Base-by-base conservation (phyloP, 1,140 invertebrate genomes). In the Limonius californicus region DNA sequence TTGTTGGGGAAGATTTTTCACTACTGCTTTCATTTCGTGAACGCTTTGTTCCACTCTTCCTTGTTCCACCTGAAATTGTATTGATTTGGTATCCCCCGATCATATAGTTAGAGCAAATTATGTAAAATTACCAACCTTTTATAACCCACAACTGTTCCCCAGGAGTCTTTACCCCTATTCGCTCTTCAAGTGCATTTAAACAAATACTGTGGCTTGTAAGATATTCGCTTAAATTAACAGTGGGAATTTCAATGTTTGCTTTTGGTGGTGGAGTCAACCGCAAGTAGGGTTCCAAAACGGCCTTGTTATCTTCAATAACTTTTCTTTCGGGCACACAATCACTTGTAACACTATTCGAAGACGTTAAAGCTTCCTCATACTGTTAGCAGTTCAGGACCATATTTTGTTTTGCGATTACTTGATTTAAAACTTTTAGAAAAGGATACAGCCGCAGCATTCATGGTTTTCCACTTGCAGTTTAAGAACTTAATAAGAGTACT, bases 401-500 rank as follows among this genome's bases (percentile, higher is more conserved):
- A 3, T 18, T 45, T n/a, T 18, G 42, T 45, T 45, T 45, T 45
- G 16, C 42, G 14, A 45, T 27, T n/a, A n/a, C n/a, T n/a, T n/a
- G n/a, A n/a, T n/a, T n/a, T n/a, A n/a, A n/a, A n/a, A n/a, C n/a
- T n/a, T n/a, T 27, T 27, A 27, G 23, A 32, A 43, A 57, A 63
- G 54, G 55, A 63, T 64, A 64, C 64, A 35, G 43, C 35, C 12
- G 42, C 4, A 67, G 77, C 75, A 69, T 82, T 78, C 68, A 70
- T 75, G 54, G 77, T 79, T 75, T 74, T 82, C 89, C 94, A 97
- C 67, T 90, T 85, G 64, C 84, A 82, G 69, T 89, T 83, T 54
- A 97, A 82, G 73, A 87, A 92, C 59, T 80, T 79, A n/a, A 96
- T 81, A 15, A 95, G 78, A 45, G 84, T 83, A 8, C 84, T 80